phyloP scores from a whole-genome alignment of 1,140 invertebrate species.

The Drosophila dunni region DNA sequence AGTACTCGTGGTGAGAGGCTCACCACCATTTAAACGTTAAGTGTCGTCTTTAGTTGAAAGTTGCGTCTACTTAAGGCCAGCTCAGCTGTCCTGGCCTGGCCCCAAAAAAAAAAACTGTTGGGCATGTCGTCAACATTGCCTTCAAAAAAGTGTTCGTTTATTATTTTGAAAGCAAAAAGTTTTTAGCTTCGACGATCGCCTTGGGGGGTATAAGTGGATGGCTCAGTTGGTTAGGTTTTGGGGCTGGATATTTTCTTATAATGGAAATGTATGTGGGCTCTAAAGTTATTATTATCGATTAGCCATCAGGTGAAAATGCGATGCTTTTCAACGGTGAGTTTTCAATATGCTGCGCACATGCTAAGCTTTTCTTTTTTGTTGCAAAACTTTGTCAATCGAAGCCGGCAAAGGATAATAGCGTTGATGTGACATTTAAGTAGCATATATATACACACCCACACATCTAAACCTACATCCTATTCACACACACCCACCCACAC shows the following conservation, averaged over 20 bases:
- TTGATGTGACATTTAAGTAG: conserved; percentile 48
- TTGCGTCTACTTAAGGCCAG: conserved; percentile 66
- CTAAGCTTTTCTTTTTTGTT: conserved; percentile 41
- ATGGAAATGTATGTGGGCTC: conserved; percentile 46
- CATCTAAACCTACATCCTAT: neutral
- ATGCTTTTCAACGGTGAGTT: conserved; percentile 38
- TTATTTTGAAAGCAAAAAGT: conserved; percentile 68
- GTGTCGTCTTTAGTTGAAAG: conserved; percentile 57
- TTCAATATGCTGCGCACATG: conserved; percentile 73
- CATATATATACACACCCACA: conserved; percentile 12
- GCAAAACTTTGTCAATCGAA: conserved; percentile 73
- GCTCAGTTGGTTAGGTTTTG: neutral
- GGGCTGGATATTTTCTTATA: conserved; percentile 53
- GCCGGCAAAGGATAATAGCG: conserved; percentile 51
- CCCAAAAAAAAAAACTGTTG: conserved; percentile 29
- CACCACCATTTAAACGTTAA: conserved; percentile 39
- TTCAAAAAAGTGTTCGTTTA: conserved; percentile 64
- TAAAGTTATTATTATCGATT: conserved; percentile 73
- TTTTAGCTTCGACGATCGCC: conserved; percentile 54
- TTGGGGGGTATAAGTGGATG: conserved; percentile 24
- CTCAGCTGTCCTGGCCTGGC: conserved; percentile 21
- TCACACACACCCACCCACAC: conserved; percentile 14
- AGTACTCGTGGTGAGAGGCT: neutral
- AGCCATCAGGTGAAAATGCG: conserved; percentile 71
- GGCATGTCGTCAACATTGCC: conserved; percentile 16